Conservation (phyloP, 37 sponge, comb jelly and placozoan species). For the Beroe ovata region DNA sequence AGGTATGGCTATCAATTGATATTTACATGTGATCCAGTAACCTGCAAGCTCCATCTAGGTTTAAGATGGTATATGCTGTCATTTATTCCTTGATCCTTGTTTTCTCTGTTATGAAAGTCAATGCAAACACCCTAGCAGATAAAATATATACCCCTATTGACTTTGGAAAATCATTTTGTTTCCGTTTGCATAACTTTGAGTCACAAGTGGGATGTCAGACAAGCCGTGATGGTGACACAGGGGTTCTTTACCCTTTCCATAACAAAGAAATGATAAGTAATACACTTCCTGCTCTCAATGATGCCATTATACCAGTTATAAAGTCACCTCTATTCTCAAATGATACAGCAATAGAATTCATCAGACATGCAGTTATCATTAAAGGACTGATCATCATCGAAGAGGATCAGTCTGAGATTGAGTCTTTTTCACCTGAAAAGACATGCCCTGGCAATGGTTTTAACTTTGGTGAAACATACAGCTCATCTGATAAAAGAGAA, state of each 20-base stretch:
- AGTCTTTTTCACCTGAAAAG: slow-evolving; percentile 12
- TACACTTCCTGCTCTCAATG: not conserved
- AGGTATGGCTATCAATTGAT: too few relatives aligned
- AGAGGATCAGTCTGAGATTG: not conserved
- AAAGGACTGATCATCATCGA: slow-evolving; percentile 2
- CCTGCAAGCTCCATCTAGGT: too few relatives aligned
- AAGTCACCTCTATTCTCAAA: not conserved
- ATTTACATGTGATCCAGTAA: too few relatives aligned
- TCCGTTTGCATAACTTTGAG: slow-evolving; percentile 52
- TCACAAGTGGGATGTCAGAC: slow-evolving; percentile 53
- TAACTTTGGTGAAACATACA: not conserved
- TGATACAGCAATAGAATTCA: not conserved
- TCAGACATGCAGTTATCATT: not conserved
- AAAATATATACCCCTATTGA: slow-evolving; percentile 19
- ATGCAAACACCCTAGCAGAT: slow-evolving; percentile 35
- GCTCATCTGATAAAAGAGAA: not conserved
- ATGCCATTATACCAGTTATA: slow-evolving; percentile 19
- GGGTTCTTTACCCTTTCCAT: slow-evolving; percentile 4
- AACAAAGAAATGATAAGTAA: not conserved
- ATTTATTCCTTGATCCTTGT: too few relatives aligned
- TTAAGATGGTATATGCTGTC: too few relatives aligned
- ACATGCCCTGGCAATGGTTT: slow-evolving; percentile 61
- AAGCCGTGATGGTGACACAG: slow-evolving; percentile 41
- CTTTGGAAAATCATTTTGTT: slow-evolving; percentile 30
- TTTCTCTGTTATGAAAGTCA: not conserved